These are phyloP conservation scores for Silurus meridionalis DNA, from an alignment of 2,113 vertebrate genomes.

Conservation along the genomic window DNA sequence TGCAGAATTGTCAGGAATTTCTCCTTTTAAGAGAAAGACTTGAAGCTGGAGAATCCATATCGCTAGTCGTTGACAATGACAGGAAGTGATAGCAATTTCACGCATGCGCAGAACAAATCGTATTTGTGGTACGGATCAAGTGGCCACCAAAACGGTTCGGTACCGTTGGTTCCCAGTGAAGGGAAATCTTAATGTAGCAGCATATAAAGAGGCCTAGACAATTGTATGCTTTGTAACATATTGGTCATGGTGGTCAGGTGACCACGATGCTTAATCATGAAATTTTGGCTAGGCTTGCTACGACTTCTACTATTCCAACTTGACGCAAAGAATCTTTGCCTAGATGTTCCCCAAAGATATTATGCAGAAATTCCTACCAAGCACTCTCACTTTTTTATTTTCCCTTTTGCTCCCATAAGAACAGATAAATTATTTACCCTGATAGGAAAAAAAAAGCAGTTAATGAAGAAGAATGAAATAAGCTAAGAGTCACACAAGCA, in stretches of 20 bases:
- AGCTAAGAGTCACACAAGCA: background rate
- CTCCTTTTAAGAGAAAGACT: no score
- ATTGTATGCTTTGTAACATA: no score
- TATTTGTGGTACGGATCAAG: no score
- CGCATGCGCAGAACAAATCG: no score
- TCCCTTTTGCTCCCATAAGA: background rate
- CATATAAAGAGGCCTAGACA: no score
- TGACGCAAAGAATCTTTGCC: background rate
- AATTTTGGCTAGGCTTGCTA: background rate
- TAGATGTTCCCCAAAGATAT: background rate
- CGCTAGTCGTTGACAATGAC: no score
- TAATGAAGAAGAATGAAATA: background rate
- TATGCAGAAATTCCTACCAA: background rate
- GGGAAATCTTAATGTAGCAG: background rate
- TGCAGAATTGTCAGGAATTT: no score
- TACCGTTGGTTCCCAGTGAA: background rate
- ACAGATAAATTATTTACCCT: background rate
- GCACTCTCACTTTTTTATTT: no score
- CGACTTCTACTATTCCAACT: background rate
- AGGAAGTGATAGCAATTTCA: no score
- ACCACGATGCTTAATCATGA: background rate
- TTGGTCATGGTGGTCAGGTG: no score
- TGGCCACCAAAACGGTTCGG: no score
- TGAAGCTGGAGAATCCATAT: no score
- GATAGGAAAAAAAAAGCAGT: background rate